phyloP scores from a whole-genome alignment of 1,140 invertebrate species.

The Leptinotarsa undecemlineata region DNA sequence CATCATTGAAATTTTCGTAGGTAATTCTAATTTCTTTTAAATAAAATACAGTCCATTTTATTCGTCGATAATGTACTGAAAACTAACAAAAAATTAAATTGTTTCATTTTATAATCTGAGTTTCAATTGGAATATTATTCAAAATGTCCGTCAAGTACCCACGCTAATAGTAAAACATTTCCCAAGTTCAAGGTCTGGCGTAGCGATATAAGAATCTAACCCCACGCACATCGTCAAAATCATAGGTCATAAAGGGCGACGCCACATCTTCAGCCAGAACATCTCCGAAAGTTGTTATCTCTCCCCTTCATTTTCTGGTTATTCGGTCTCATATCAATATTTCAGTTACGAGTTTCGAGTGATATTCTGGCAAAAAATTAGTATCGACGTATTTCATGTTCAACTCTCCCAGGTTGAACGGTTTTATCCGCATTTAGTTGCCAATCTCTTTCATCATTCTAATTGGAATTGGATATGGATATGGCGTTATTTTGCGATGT shows the following conservation, averaged over 20 bases:
- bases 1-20: too few species aligned
- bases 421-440: neutral
- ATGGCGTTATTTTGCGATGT: too few species aligned
- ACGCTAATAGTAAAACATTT: neutral
- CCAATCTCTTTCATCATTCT: neutral
- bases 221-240: neutral
- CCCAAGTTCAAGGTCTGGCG: neutral
- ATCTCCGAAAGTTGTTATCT: neutral
- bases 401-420: neutral
- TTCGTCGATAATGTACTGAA: too few species aligned
- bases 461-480: neutral
- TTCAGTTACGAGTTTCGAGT: neutral
- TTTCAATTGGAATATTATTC: too few species aligned
- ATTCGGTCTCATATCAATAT: conserved; percentile 3
- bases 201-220: neutral
- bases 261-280: neutral
- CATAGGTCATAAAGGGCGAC: neutral
- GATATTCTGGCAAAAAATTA: neutral
- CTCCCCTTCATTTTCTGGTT: neutral
- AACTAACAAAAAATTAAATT: too few species aligned
- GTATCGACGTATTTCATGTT: neutral
- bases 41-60: too few species aligned
- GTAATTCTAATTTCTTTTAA: too few species aligned
- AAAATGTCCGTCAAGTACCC: too few species aligned
- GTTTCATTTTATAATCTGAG: too few species aligned